A percentile compares a stretch with the other conserved stretches of the same genome.
Conservation (phyloP, 2,113 vertebrate genomes). For the Lasiurus borealis region DNA sequence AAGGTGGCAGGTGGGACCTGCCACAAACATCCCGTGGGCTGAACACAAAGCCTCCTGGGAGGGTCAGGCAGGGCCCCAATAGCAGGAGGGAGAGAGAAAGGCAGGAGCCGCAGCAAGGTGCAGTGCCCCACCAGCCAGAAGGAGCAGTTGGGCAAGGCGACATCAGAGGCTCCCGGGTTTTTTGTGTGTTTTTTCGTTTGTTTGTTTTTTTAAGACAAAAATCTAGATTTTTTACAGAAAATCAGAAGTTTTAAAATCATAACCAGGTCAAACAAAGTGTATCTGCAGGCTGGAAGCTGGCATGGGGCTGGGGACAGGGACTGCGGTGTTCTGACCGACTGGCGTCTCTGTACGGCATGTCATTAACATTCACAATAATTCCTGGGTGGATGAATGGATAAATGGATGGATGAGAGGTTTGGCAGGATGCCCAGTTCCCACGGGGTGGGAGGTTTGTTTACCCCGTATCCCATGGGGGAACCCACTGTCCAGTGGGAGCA, state of each 20-base stretch:
- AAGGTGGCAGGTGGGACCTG: neutral
- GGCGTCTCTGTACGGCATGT: neutral
- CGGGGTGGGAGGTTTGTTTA: neutral
- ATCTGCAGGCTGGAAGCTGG: neutral
- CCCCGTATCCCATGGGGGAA: neutral
- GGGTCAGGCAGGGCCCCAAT: too few species aligned
- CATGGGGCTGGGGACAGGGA: neutral
- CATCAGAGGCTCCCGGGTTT: neutral
- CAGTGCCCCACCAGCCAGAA: neutral
- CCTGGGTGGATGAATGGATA: neutral
- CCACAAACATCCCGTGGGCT: neutral
- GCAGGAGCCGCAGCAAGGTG: accelerated
- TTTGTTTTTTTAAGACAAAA: neutral
- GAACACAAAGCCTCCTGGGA: neutral
- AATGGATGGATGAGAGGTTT: constrained; percentile 9
- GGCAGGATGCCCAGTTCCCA: constrained; percentile 1
- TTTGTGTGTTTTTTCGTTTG: neutral
- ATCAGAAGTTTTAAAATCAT: neutral
- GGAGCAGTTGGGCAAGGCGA: neutral
- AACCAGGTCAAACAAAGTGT: neutral
- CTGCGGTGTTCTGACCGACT: neutral
- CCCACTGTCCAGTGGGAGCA: neutral
- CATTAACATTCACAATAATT: neutral
- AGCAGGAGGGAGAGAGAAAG: neutral
- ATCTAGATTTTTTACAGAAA: neutral